Base-by-base conservation (phyloP, 2,797 vertebrate species). In the Hirundo rustica region DNA sequence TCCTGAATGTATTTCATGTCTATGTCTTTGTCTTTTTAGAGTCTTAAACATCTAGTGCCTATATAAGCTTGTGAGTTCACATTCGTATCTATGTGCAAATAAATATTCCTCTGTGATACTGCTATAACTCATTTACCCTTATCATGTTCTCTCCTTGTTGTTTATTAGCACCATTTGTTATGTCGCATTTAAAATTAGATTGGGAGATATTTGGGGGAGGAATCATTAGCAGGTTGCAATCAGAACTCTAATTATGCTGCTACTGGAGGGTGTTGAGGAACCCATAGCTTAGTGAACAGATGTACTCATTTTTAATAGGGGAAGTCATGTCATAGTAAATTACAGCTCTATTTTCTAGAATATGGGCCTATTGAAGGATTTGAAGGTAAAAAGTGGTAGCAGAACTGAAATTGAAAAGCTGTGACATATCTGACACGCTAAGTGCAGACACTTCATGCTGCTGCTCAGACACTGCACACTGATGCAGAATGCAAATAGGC, bases 141-240 rank as follows among this genome's bases (percentile, higher is more conserved):
- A 85, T 55, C 48, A 55, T 90, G 67, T 60, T 94, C 80, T 86
- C 60, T 92, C 32, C 74, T 91, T 74, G 71, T 51, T 94, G 80
- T 92, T 94, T 95, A 88, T 95, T 90, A 95, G 55, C 67, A 84
- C 66, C 62, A 90, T 96, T 95, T 96, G 85, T 95, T 95, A 91
- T 76, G 88, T 94, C 2, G 1, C 80, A 73, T 76, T 96, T 93
- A 78, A 90, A 95, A 95, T 95, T 95, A 95, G 89, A 93, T 86
- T 78, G 89, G 77, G 88, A 95, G 89, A 72, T 96, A 96, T 89
- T 48, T 92, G 88, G 88, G 82, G 76, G 94, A 95, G 83, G 58
- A 86, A 81, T 93, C 85, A 93, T 94, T 95, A 95, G 70, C 79
- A 92, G 66, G 88, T 88, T 92, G 85, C 89, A 95, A 92, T 96